Conservation (phyloP, 2,113 vertebrate species). For the Takifugu bimaculatus region DNA sequence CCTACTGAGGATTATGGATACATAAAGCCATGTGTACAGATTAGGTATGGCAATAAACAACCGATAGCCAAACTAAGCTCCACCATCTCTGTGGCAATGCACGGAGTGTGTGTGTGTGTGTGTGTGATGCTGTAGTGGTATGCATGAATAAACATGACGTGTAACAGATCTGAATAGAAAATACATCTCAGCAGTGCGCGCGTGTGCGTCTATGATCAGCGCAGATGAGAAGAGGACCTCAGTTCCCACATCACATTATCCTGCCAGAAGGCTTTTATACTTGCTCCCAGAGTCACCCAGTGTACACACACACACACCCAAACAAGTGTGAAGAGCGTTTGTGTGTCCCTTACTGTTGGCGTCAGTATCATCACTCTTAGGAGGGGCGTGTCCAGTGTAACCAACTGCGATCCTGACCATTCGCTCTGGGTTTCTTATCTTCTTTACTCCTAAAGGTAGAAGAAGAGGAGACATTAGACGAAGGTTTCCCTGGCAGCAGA, state of each 20-base stretch:
- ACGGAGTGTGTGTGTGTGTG: conserved; percentile 15
- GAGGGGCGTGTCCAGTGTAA: conserved; percentile 76
- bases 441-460: conserved; percentile 71
- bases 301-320: conserved; percentile 7
- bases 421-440: conserved; percentile 78
- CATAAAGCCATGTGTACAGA: conserved; percentile 72
- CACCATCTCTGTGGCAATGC: conserved; percentile 47
- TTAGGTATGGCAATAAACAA: conserved; percentile 76
- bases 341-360: conserved; percentile 76
- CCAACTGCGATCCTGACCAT: conserved; percentile 77
- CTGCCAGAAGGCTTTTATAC: conserved; percentile 69
- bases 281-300: conserved; percentile 63
- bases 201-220: conserved; percentile 41
- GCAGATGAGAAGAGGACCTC: conserved; percentile 67
- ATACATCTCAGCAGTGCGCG: conserved; percentile 56
- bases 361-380: conserved; percentile 77
- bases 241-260: conserved; percentile 61
- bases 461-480: conserved; percentile 31
- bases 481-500: conserved; percentile 29
- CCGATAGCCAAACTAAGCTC: conserved; percentile 71
- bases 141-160: conserved; percentile 78
- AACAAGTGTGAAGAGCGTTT: conserved; percentile 39
- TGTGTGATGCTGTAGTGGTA: conserved; percentile 61
- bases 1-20: conserved; percentile 66
- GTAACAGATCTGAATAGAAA: conserved; percentile 73